Percentiles rank a stretch among this genome's conserved stretches.
Conservation (phyloP, 2,888 invertebrate species). For the Nomada ruficornis region DNA sequence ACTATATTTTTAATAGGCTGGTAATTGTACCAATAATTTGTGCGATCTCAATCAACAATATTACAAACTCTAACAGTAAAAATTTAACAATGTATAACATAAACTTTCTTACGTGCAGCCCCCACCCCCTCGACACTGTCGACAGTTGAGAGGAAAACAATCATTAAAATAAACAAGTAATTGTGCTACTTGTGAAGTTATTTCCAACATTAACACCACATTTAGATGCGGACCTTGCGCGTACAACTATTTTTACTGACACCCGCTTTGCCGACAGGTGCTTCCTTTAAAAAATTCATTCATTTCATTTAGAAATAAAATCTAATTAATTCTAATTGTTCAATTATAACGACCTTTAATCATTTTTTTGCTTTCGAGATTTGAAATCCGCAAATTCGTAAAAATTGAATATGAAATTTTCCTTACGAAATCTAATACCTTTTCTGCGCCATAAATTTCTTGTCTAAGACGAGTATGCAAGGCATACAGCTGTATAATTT, state of each 20-base stretch:
- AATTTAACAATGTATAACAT: constrained; percentile 13
- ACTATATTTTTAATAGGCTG: neutral
- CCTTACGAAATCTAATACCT: constrained; percentile 13
- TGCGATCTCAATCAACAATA: constrained; percentile 25
- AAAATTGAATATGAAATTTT: constrained; percentile 14
- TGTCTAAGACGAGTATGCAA: neutral
- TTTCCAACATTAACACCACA: neutral
- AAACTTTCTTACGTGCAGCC: neutral
- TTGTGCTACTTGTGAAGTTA: neutral
- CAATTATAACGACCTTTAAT: no score
- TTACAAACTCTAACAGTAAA: constrained; percentile 17
- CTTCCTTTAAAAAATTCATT: no score
- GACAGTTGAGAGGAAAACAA: constrained; percentile 5
- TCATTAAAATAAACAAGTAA: constrained; percentile 10
- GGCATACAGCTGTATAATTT: neutral
- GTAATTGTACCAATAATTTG: constrained; percentile 1
- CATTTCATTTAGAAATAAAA: no score
- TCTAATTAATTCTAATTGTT: no score
- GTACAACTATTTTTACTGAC: no score
- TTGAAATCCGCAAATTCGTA: neutral
- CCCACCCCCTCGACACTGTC: no score
- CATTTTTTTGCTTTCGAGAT: neutral
- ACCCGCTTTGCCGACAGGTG: no score
- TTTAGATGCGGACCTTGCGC: no score
- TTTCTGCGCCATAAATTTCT: neutral